phyloP scores from a whole-genome alignment of 2,797 vertebrate genomes.

The Enteromius trimaculatus region DNA sequence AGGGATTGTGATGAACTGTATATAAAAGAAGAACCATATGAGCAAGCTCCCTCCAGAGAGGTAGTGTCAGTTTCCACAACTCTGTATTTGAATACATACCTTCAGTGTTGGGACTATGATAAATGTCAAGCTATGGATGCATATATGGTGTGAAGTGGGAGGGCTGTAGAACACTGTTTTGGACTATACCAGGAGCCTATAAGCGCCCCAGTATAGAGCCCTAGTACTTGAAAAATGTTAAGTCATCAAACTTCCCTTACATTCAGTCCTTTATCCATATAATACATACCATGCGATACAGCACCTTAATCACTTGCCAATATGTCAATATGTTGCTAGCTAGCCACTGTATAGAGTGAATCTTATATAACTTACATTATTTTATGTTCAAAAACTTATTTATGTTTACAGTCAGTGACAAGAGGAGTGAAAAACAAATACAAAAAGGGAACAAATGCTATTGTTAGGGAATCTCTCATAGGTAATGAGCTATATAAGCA shows the following conservation, averaged over 20 bases:
- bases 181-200: conserved; percentile 68
- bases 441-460: not conserved
- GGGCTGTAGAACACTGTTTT: conserved; percentile 57
- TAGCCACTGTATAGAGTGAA: not conserved
- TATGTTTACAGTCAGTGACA: not conserved
- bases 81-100: conserved; percentile 54
- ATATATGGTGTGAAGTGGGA: conserved; percentile 74
- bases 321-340: not conserved
- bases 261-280: not conserved
- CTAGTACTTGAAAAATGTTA: conserved; percentile 60
- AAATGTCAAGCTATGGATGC: conserved; percentile 68
- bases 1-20: not conserved
- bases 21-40: not conserved
- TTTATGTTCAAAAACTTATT: not conserved
- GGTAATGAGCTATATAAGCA: not conserved
- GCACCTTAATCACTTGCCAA: not conserved
- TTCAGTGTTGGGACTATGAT: conserved; percentile 64
- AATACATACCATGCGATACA: not conserved
- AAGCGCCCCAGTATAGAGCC: conserved; percentile 69
- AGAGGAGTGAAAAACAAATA: not conserved
- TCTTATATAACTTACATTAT: not conserved
- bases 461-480: not conserved
- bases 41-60: not conserved
- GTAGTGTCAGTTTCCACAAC: conserved; percentile 53
- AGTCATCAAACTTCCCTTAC: conserved; percentile 15